Base-by-base conservation (phyloP, 2,113 vertebrate species). In the Beaufortia kweichowensis region DNA sequence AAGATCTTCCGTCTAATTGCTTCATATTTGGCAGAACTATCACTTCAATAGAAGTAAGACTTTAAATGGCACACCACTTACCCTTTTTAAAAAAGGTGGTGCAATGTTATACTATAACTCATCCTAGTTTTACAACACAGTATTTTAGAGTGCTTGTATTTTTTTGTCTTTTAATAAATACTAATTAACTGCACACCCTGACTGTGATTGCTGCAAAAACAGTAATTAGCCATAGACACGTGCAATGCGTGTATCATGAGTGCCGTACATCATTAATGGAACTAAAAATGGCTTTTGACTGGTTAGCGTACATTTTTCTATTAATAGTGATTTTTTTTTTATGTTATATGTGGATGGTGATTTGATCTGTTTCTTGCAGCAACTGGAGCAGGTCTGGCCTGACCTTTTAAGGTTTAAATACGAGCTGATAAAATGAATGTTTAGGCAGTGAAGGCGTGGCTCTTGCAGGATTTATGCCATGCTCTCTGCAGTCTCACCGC, bases 331-430 rank as follows among this genome's bases (percentile, higher is more conserved):
- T 59, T 61, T 55, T 26, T 28, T 50, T 69, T 21, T 48, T 46
- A 15, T 46, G 43, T 35, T 35, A 7, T 35, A 35, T n/a, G 35
- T 35, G 33, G 33, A 9, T 7, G 0, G 9, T 10, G 35, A 39
- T 39, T 1, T 17, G 3, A 46, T 46, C 12, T 17, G 43, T 15
- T 46, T 46, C 43, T 46, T 21, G 19, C 7, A 39, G 35, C 35
- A 2, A 10, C 35, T 39, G 28, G 29, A 9, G 33, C 17, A 24
- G 12, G 28, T 70, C 67, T 74, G 56, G 10, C 39, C 39, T 61
- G 57, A 48, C 71, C 56, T 74, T 41, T 74, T 61, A 43, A 61
- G 39, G 29, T 74, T 31, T 43, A 74, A 74, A 61, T 74, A 23
- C 6, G 11, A 31, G 56, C 60, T 46, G 19, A 74, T 61, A 46